These are phyloP conservation scores for Deilephila elpenor DNA, from an alignment of 2,888 invertebrate genomes.

Conservation along the genomic window DNA sequence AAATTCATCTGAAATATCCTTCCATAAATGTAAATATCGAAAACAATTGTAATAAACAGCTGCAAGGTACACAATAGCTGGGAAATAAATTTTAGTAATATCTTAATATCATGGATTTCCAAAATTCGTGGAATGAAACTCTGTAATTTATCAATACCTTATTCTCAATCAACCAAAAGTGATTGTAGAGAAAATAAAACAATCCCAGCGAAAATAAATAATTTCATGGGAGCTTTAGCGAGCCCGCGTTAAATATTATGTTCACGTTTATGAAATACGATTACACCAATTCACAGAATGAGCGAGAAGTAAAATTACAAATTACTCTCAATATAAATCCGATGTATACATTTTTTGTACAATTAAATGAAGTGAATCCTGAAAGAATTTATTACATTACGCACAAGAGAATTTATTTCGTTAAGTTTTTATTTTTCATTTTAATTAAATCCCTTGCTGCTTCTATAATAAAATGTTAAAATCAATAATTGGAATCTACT, in stretches of 20 bases:
- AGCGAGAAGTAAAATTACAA: slow-evolving; percentile 3
- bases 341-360: background rate
- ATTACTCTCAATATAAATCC: background rate
- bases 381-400: too few species aligned
- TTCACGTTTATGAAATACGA: slow-evolving; percentile 23
- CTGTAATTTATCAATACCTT: slow-evolving; percentile 10
- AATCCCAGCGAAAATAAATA: slow-evolving; percentile 15
- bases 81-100: background rate
- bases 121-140: background rate
- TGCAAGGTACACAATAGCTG: too few species aligned
- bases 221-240: slow-evolving; percentile 5
- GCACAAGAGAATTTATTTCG: too few species aligned
- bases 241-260: background rate
- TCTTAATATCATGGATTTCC: background rate
- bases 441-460: too few species aligned
- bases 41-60: background rate
- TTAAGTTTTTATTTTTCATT: too few species aligned
- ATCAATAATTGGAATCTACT: too few species aligned
- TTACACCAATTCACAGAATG: background rate
- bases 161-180: slow-evolving; percentile 3
- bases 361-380: background rate
- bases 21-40: background rate
- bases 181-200: slow-evolving; percentile 6
- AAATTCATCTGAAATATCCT: background rate
- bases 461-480: too few species aligned